Evolutionary conservation across 2,888 invertebrate species (phyloP).

Genomic region (Andricus curvator): DNA sequence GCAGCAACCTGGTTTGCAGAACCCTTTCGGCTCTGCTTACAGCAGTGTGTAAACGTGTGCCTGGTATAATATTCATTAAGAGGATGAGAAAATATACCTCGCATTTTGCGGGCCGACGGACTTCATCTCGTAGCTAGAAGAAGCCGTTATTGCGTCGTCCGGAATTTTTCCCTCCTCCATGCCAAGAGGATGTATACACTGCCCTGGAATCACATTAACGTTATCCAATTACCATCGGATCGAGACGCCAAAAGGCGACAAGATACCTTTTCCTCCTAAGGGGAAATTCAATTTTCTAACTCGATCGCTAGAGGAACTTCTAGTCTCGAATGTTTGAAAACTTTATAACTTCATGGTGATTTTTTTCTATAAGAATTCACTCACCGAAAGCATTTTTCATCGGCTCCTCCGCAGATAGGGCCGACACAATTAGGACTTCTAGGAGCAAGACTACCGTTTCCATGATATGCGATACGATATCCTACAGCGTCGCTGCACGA

Average conservation of each 20-base stretch:
- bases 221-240: conserved; percentile 62
- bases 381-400: conserved; percentile 70
- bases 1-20: conserved; percentile 21
- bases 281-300: conserved; percentile 4
- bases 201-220: conserved; percentile 79
- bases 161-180: conserved; percentile 93
- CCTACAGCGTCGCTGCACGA: conserved; percentile 63
- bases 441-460: conserved; percentile 70
- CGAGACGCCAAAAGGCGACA: conserved; percentile 49
- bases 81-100: conserved; percentile 81
- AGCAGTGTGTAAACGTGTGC: conserved; percentile 14
- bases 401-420: conserved; percentile 67
- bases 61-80: conserved; percentile 37
- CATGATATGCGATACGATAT: conserved; percentile 72
- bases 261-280: conserved; percentile 16
- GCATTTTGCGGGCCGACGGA: conserved; percentile 93
- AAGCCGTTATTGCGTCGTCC: conserved; percentile 91
- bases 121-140: conserved; percentile 91
- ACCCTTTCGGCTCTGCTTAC: conserved; percentile 19
- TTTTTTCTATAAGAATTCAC: conserved; percentile 47
- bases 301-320: neutral
- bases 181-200: conserved; percentile 88
- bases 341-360: neutral
- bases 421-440: conserved; percentile 67
- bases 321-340: neutral